A percentile compares a stretch with the other conserved stretches of the same genome.
phyloP scores from a whole-genome alignment of 1,140 invertebrate species.

The Eurosta solidaginis region DNA sequence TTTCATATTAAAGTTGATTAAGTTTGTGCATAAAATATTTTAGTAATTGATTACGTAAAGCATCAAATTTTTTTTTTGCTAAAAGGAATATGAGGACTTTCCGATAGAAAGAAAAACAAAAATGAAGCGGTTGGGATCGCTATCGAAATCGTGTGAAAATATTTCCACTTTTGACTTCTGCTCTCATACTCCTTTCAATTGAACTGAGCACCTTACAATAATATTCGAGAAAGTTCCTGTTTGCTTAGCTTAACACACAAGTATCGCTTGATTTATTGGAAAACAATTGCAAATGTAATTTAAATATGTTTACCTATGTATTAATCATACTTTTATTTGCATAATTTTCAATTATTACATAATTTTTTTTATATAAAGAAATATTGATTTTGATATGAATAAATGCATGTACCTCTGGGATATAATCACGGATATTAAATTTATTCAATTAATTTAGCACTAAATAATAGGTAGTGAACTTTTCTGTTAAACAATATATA shows the following conservation, averaged over 20 bases:
- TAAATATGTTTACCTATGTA: slow-evolving; percentile 1
- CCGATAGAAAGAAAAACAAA: too few relatives aligned
- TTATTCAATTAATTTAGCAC: background rate
- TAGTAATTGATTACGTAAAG: background rate
- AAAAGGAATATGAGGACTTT: too few relatives aligned
- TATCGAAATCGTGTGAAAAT: too few relatives aligned
- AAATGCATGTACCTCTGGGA: background rate
- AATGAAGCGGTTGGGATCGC: too few relatives aligned
- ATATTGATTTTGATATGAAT: too few relatives aligned
- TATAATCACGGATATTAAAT: background rate
- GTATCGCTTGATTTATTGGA: background rate
- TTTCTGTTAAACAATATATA: too few relatives aligned
- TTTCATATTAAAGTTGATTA: background rate
- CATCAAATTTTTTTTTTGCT: background rate
- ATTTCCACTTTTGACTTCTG: too few relatives aligned
- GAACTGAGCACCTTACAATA: too few relatives aligned
- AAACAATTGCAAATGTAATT: background rate
- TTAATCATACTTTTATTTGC: background rate
- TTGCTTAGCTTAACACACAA: background rate
- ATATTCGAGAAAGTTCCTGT: background rate
- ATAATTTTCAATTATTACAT: background rate
- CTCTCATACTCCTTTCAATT: too few relatives aligned
- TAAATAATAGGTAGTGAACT: too few relatives aligned
- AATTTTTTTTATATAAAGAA: too few relatives aligned
- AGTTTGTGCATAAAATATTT: slow-evolving; percentile 1